Evolutionary conservation across 1,140 invertebrate species (phyloP).

Genomic region (Brachionus angularis): DNA sequence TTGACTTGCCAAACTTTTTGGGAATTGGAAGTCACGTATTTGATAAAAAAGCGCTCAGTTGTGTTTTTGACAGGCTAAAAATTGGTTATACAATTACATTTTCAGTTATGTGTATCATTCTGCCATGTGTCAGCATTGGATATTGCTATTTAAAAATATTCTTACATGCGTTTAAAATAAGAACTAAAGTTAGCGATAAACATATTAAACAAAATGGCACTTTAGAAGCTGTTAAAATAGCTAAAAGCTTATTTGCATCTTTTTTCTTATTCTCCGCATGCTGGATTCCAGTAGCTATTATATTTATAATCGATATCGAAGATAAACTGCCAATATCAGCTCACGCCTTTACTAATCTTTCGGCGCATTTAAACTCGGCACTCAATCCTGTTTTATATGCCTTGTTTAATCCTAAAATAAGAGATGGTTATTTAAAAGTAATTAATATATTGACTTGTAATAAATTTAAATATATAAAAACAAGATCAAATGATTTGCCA

Average conservation of each 20-base stretch:
- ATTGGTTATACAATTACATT: constrained; percentile 51
- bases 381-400: constrained; percentile 51
- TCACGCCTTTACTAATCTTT: constrained; percentile 51
- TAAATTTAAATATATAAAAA: too few species aligned
- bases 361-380: constrained; percentile 53
- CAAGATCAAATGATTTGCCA: too few species aligned
- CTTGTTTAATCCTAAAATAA: neutral
- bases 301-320: constrained; percentile 49
- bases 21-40: constrained; percentile 53
- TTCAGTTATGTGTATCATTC: constrained; percentile 48
- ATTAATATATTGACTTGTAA: too few species aligned
- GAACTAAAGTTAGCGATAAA: neutral
- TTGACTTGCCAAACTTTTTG: constrained; percentile 52
- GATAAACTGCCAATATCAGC: constrained; percentile 47
- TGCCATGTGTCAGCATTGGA: constrained; percentile 48
- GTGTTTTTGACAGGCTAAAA: constrained; percentile 52
- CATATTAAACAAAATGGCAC: constrained; percentile 45
- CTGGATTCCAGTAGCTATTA: constrained; percentile 53
- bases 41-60: constrained; percentile 51
- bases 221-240: constrained; percentile 48
- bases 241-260: constrained; percentile 50
- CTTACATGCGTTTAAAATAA: neutral
- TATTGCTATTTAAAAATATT: constrained; percentile 47
- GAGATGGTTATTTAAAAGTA: neutral
- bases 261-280: constrained; percentile 52